A percentile compares a stretch with the other conserved stretches of the same genome.
Evolutionary conservation across 1,140 invertebrate genomes (phyloP).

Genomic region (Ceratosolen fusciceps): DNA sequence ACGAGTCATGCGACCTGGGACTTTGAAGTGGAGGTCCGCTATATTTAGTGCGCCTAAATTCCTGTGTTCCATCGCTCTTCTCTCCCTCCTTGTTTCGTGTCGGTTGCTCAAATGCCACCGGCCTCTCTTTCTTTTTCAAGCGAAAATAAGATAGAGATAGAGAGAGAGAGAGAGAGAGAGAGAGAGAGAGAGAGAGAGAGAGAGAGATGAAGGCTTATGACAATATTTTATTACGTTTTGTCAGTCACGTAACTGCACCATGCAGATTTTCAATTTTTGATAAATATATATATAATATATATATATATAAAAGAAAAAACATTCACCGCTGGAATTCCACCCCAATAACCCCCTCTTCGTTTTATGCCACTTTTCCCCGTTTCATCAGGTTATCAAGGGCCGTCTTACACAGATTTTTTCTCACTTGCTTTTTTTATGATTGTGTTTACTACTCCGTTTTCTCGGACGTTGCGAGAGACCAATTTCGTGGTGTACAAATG

Average conservation of each 20-base stretch:
- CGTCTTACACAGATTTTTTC: too few relatives aligned
- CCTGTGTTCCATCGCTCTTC: conserved; percentile 47
- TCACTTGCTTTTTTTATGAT: background rate
- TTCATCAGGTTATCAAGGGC: too few relatives aligned
- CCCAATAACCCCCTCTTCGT: background rate
- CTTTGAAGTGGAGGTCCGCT: conserved; percentile 58
- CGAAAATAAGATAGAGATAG: too few relatives aligned
- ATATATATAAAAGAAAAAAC: too few relatives aligned
- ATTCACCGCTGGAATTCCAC: background rate
- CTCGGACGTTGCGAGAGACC: background rate
- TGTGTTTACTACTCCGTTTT: background rate
- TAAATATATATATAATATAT: background rate
- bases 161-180: too few relatives aligned
- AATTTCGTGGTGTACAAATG: background rate
- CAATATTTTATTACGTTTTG: background rate
- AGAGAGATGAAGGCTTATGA: conserved; percentile 3
- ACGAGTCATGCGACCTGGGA: conserved; percentile 53
- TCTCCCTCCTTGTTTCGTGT: conserved; percentile 34
- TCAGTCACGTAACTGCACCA: background rate
- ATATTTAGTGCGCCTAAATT: conserved; percentile 62
- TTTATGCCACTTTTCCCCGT: background rate
- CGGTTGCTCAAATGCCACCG: background rate
- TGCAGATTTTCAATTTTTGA: background rate
- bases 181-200: background rate
- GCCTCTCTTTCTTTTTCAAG: background rate